Conservation (phyloP, 2,888 invertebrate genomes). For the Caenorhabditis sp. region DNA sequence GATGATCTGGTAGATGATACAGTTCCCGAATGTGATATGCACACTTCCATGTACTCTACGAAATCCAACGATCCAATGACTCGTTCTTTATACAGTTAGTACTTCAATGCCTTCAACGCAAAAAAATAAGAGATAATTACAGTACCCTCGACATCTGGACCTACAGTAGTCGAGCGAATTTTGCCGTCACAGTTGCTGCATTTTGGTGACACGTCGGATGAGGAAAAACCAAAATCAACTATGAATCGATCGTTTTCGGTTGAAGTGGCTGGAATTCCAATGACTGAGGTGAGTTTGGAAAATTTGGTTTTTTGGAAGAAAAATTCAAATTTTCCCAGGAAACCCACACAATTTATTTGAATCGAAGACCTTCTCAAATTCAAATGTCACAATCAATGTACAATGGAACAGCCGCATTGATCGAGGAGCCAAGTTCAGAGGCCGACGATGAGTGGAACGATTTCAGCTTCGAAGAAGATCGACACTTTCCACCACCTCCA, state of each 20-base stretch:
- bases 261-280: constrained; percentile 30
- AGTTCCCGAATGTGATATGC: constrained; percentile 46
- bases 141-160: constrained; percentile 6
- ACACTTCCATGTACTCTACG: constrained; percentile 17
- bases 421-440: constrained; percentile 30
- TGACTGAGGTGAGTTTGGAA: constrained; percentile 8
- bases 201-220: constrained; percentile 45
- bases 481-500: constrained; percentile 26
- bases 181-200: constrained; percentile 50
- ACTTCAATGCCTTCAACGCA: background rate
- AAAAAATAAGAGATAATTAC: background rate
- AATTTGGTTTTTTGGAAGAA: background rate
- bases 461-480: constrained; percentile 45
- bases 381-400: constrained; percentile 39
- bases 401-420: constrained; percentile 11
- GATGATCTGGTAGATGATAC: constrained; percentile 37
- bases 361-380: background rate
- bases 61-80: background rate
- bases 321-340: constrained; percentile 14
- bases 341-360: constrained; percentile 15
- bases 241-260: constrained; percentile 21
- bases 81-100: background rate
- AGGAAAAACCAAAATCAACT: constrained; percentile 21
- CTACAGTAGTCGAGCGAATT: constrained; percentile 47
- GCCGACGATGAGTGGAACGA: constrained; percentile 42